Evolutionary conservation across 2,113 vertebrate genomes (phyloP).

Genomic region (Nestor notabilis): DNA sequence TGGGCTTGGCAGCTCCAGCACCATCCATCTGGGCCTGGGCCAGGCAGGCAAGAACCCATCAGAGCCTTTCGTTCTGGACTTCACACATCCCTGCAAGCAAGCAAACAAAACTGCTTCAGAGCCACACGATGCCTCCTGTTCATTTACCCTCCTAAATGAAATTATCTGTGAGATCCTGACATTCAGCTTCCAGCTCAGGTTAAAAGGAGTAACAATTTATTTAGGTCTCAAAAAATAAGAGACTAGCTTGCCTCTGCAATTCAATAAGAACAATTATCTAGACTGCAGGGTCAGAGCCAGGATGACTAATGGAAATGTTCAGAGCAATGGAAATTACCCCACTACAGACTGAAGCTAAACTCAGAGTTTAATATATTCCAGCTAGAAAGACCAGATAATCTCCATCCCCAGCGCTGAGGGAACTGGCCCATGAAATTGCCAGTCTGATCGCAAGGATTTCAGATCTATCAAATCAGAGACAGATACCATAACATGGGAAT

Average conservation of each 20-base stretch:
- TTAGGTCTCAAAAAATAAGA: conserved; percentile 45
- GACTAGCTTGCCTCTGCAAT: background rate
- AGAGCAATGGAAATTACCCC: conserved; percentile 59
- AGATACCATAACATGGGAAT: background rate
- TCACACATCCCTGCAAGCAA: background rate
- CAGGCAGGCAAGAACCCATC: background rate
- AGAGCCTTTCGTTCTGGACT: background rate
- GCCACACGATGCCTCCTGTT: background rate
- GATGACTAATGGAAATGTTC: conserved; percentile 64
- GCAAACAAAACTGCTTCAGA: background rate
- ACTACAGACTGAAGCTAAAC: conserved; percentile 26
- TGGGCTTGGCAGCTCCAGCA: background rate
- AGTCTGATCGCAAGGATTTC: conserved; percentile 21
- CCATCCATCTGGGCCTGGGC: background rate
- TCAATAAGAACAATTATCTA: conserved; percentile 57
- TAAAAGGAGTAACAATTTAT: conserved; percentile 52
- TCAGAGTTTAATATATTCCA: conserved; percentile 35
- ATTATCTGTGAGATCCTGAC: conserved; percentile 38
- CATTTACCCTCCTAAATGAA: conserved; percentile 34
- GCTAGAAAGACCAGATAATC: conserved; percentile 50
- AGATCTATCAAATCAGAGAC: conserved; percentile 26
- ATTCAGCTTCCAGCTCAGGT: conserved; percentile 21
- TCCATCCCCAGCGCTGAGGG: background rate
- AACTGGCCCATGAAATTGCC: conserved; percentile 63
- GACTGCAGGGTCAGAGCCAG: conserved; percentile 59